Conservation (phyloP, 2,113 vertebrate genomes). For the Himantopus leucocephalus region DNA sequence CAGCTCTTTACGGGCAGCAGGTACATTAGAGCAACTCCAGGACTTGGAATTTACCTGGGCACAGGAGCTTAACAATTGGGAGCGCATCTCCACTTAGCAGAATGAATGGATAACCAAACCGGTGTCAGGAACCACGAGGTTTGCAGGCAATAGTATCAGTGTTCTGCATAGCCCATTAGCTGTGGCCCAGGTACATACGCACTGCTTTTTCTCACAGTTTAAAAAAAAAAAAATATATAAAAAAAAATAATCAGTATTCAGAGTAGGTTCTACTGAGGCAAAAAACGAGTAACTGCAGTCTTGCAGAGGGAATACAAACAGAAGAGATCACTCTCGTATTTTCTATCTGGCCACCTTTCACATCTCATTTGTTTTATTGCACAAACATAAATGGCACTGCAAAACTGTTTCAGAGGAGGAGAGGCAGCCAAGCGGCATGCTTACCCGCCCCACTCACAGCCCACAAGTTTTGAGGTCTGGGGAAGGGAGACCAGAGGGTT, state of each 20-base stretch:
- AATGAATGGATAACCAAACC: neutral
- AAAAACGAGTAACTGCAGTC: neutral
- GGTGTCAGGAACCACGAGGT: neutral
- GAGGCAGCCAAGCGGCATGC: neutral
- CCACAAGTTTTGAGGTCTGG: neutral
- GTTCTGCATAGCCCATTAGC: neutral
- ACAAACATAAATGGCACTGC: neutral
- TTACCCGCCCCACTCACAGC: rapidly evolving
- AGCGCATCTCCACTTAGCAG: neutral
- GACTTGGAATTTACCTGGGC: neutral
- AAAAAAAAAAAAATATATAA: neutral
- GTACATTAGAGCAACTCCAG: neutral
- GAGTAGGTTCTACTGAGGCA: neutral
- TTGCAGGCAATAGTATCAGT: neutral
- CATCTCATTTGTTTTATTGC: neutral
- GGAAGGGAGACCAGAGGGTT: neutral
- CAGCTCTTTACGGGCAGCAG: neutral
- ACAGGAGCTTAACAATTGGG: neutral
- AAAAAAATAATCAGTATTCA: neutral
- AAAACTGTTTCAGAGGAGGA: neutral
- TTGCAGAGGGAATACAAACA: neutral
- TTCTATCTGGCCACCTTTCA: neutral
- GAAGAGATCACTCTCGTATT: neutral
- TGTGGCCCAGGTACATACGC: neutral
- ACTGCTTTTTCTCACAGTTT: neutral